Conservation (phyloP, 30 jellyfish, hydroid and myxozoan species). For the Hydractinia symbiolongicarpus region DNA sequence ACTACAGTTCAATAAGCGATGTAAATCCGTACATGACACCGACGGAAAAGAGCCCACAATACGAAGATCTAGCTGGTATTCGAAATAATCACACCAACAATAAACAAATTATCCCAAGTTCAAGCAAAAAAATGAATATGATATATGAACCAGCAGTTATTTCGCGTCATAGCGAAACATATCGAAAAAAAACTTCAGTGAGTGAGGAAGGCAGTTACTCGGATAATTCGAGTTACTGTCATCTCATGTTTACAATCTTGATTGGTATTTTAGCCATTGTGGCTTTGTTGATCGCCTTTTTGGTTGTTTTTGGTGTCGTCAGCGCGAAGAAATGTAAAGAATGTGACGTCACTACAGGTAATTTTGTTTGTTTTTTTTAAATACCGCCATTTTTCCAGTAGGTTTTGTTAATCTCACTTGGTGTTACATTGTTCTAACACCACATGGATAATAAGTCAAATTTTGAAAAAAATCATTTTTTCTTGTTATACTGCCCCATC, state of each 20-base stretch:
- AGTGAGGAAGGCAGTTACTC: neutral
- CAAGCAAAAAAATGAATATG: neutral
- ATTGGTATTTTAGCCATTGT: constrained; percentile 25
- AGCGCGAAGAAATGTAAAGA: constrained; percentile 38
- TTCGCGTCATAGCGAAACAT: neutral
- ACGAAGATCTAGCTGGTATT: constrained; percentile 11
- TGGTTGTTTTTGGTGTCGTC: constrained; percentile 33
- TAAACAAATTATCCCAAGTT: neutral
- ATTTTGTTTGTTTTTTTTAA: neutral
- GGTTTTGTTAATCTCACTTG: too few relatives aligned
- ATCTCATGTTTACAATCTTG: constrained; percentile 12
- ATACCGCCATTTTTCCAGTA: too few relatives aligned
- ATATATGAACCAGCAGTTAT: constrained; percentile 17
- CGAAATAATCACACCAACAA: neutral
- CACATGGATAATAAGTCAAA: too few relatives aligned
- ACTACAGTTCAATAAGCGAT: constrained; percentile 4
- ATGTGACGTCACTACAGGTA: constrained; percentile 3
- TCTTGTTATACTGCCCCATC: too few relatives aligned
- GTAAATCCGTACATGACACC: neutral
- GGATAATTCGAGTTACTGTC: constrained; percentile 18
- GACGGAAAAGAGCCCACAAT: neutral
- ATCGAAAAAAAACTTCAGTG: neutral
- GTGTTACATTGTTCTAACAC: too few relatives aligned
- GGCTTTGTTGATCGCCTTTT: constrained; percentile 14
- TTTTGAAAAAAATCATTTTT: too few relatives aligned